A percentile compares a stretch with the other conserved stretches of the same genome.
Evolutionary conservation across 2,797 vertebrate genomes (phyloP).

Genomic region (Myotis daubentonii): DNA sequence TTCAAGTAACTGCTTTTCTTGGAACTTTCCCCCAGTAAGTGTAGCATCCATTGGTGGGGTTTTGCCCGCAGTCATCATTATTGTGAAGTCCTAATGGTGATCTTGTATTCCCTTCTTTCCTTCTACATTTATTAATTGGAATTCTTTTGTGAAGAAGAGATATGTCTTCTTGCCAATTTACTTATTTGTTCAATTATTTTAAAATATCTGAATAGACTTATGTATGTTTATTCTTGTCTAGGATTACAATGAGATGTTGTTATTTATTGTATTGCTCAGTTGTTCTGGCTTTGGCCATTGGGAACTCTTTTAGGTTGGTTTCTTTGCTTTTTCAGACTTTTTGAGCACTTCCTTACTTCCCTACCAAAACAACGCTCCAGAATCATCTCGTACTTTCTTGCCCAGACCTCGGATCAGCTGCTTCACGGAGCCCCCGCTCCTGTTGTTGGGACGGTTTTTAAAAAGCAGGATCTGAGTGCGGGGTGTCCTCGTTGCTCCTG

Average conservation of each 20-base stretch:
- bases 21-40: background rate
- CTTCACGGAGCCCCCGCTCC: background rate
- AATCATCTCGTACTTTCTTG: background rate
- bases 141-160: background rate
- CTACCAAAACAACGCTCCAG: background rate
- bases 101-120: constrained; percentile 18
- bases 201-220: background rate
- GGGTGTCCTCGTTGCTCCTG: background rate
- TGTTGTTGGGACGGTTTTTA: background rate
- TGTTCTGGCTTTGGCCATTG: no score
- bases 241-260: background rate
- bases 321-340: background rate
- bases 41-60: background rate
- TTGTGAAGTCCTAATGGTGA: background rate
- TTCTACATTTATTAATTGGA: background rate
- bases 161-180: background rate
- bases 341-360: background rate
- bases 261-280: no score
- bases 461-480: background rate
- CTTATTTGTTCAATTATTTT: constrained; percentile 25
- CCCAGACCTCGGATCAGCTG: background rate
- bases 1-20: background rate
- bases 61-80: background rate
- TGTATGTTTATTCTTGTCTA: background rate
- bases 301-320: background rate